Evolutionary conservation across 2,888 invertebrate genomes (phyloP).

Genomic region (Phaedon cochleariae): DNA sequence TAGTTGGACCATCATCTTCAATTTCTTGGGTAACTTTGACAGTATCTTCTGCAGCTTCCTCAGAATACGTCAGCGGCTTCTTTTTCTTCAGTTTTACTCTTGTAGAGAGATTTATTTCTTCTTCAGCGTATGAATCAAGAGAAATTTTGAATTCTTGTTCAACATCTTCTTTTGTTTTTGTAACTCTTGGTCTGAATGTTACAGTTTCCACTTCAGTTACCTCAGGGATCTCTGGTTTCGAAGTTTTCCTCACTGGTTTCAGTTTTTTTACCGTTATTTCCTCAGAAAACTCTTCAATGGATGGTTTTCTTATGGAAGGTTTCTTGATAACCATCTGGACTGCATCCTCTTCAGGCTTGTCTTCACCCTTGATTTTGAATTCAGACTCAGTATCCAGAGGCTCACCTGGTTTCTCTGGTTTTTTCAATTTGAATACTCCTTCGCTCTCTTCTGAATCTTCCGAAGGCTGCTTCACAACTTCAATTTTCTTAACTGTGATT

Average conservation of each 20-base stretch:
- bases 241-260: slow-evolving; percentile 73
- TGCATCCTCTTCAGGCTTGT: slow-evolving; percentile 46
- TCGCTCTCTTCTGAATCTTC: slow-evolving; percentile 26
- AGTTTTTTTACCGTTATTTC: slow-evolving; percentile 79
- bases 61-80: slow-evolving; percentile 76
- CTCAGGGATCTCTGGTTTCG: slow-evolving; percentile 74
- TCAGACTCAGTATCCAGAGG: slow-evolving; percentile 41
- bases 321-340: slow-evolving; percentile 48
- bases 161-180: slow-evolving; percentile 84
- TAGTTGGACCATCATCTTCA: slow-evolving; percentile 69
- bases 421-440: slow-evolving; percentile 34
- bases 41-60: slow-evolving; percentile 80
- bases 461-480: slow-evolving; percentile 20
- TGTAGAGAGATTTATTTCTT: slow-evolving; percentile 86
- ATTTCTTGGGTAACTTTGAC: slow-evolving; percentile 74
- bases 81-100: slow-evolving; percentile 82
- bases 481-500: slow-evolving; percentile 44
- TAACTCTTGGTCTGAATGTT: slow-evolving; percentile 78
- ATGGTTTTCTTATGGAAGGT: slow-evolving; percentile 63
- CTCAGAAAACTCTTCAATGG: slow-evolving; percentile 69
- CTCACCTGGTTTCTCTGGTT: slow-evolving; percentile 26
- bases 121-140: slow-evolving; percentile 85
- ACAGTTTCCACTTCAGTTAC: slow-evolving; percentile 80
- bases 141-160: slow-evolving; percentile 91
- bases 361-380: slow-evolving; percentile 41